Percentiles rank a stretch among this genome's conserved stretches.
phyloP scores from a whole-genome alignment of 2,113 vertebrate genomes.

The Boleophthalmus pectinirostris region DNA sequence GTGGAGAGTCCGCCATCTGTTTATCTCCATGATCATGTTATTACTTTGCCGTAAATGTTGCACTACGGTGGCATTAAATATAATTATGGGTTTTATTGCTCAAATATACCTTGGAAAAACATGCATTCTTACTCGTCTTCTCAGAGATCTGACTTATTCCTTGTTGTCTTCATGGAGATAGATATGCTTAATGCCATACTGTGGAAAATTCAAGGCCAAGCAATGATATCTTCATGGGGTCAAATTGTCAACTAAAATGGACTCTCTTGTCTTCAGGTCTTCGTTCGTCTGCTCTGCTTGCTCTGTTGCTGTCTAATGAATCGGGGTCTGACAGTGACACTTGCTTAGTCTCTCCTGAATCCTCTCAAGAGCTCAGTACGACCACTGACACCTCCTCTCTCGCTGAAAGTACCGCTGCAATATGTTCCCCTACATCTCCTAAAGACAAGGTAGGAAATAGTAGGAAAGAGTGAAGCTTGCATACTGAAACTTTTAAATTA shows the following conservation, averaged over 20 bases:
- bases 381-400: slow-evolving; percentile 74
- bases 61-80: no score
- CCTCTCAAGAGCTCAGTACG: slow-evolving; percentile 72
- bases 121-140: no score
- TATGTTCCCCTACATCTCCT: slow-evolving; percentile 75
- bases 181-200: no score
- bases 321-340: slow-evolving; percentile 72
- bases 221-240: no score
- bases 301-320: slow-evolving; percentile 84
- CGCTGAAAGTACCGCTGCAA: slow-evolving; percentile 70
- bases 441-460: slow-evolving; percentile 63
- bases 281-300: slow-evolving; percentile 87
- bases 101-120: no score
- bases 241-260: background rate
- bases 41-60: no score
- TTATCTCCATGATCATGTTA: no score
- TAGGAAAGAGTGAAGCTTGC: background rate
- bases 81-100: no score
- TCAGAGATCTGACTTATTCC: no score
- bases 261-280: slow-evolving; percentile 75
- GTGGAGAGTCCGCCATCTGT: no score
- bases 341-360: slow-evolving; percentile 56
- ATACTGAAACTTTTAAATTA: background rate
- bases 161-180: no score
- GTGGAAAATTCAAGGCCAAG: no score